phyloP scores from a whole-genome alignment of 2,113 vertebrate species.

The Meriones unguiculatus region DNA sequence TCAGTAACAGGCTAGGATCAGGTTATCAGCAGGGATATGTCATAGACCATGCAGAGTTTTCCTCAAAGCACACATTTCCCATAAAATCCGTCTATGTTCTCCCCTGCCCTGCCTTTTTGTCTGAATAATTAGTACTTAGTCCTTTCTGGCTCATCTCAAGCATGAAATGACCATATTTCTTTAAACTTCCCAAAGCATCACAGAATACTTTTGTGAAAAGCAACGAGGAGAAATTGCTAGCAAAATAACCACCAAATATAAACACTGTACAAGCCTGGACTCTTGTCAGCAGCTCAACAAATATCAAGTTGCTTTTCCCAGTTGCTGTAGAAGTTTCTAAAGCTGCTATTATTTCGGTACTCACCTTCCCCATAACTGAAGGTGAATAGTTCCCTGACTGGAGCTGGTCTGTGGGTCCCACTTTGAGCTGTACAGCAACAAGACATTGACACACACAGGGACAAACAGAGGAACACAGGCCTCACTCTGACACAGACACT shows the following conservation, averaged over 20 bases:
- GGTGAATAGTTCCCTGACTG: neutral
- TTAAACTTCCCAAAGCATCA: neutral
- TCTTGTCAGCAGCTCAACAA: neutral
- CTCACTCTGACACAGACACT: neutral
- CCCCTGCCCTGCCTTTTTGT: neutral
- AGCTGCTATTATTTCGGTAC: neutral
- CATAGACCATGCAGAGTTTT: neutral
- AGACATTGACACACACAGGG: neutral
- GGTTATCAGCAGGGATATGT: neutral
- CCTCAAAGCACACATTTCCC: constrained; percentile 8
- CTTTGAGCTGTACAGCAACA: neutral
- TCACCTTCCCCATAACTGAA: neutral
- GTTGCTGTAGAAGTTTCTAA: neutral
- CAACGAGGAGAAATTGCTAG: constrained; percentile 12
- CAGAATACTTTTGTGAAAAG: constrained; percentile 30
- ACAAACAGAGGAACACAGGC: neutral
- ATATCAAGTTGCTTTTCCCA: neutral
- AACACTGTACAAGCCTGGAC: neutral
- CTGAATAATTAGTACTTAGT: constrained; percentile 26
- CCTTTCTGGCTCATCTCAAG: constrained; percentile 14
- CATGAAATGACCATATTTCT: constrained; percentile 34
- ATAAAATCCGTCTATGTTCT: neutral
- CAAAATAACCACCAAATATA: neutral
- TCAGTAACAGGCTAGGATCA: neutral
- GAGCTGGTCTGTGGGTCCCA: too few relatives aligned